Conservation (phyloP, 2,113 vertebrate genomes). For the Bubo bubo region DNA sequence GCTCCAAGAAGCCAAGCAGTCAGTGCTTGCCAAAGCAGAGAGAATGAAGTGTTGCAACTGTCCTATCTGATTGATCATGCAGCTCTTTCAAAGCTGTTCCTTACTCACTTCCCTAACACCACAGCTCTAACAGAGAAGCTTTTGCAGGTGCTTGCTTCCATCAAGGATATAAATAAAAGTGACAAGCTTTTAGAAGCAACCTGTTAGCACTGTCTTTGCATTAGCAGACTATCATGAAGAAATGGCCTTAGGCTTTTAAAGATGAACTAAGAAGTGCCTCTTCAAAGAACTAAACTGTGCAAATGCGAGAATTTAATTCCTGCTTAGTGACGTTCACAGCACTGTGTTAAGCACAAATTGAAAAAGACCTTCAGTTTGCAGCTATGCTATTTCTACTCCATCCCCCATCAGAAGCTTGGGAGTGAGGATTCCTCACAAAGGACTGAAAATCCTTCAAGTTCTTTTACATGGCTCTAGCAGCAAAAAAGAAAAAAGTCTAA, state of each 20-base stretch:
- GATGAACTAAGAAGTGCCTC: not conserved
- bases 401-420: not conserved
- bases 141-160: not conserved
- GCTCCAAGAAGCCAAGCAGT: not conserved
- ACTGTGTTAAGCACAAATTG: not conserved
- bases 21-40: not conserved
- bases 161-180: not conserved
- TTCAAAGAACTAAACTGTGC: not conserved
- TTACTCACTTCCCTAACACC: not conserved
- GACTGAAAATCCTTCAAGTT: not conserved
- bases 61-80: constrained; percentile 2
- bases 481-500: not conserved
- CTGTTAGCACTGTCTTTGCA: constrained; percentile 20
- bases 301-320: not conserved
- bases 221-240: not conserved
- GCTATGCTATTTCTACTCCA: not conserved
- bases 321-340: not conserved
- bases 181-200: constrained; percentile 24
- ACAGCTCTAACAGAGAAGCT: not conserved
- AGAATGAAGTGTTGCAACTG: not conserved
- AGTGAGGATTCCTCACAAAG: not conserved
- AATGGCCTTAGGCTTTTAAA: constrained; percentile 22
- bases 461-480: not conserved
- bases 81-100: constrained; percentile 2
- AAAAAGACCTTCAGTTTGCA: not conserved